Evolutionary conservation across 2,888 invertebrate species (phyloP).

Genomic region (Tipula unca): DNA sequence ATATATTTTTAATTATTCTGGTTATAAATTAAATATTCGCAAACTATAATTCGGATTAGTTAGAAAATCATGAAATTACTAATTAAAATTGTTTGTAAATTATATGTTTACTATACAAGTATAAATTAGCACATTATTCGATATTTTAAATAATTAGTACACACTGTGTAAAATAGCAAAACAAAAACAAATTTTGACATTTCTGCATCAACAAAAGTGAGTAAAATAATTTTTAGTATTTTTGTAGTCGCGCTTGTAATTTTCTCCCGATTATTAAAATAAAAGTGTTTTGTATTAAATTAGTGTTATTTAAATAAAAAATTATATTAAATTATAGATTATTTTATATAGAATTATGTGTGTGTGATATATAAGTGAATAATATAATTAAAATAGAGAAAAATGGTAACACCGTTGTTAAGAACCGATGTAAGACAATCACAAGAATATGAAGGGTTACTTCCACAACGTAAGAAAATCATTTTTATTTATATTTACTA

Average conservation of each 20-base stretch:
- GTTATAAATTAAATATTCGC: not conserved
- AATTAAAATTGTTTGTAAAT: not conserved
- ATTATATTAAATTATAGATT: not conserved
- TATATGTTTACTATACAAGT: not conserved
- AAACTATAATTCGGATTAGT: not conserved
- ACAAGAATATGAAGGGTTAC: not conserved
- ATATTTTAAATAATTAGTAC: not conserved
- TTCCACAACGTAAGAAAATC: not conserved
- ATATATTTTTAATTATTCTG: not conserved
- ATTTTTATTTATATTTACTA: not conserved
- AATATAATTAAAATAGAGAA: not conserved
- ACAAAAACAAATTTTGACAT: not conserved
- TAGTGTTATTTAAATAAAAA: not conserved
- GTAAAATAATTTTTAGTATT: not conserved
- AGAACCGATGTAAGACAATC: not conserved
- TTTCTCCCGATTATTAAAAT: not conserved
- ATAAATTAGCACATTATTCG: not conserved
- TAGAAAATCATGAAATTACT: not conserved
- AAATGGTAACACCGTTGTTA: not conserved
- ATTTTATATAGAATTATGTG: not conserved
- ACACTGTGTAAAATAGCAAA: not conserved
- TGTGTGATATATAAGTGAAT: not conserved
- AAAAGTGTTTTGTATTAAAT: not conserved
- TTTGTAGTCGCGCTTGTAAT: not conserved
- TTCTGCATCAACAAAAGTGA: not conserved